A percentile compares a stretch with the other conserved stretches of the same genome.
phyloP scores from a whole-genome alignment of 2,113 vertebrate genomes.

The Mola mola region DNA sequence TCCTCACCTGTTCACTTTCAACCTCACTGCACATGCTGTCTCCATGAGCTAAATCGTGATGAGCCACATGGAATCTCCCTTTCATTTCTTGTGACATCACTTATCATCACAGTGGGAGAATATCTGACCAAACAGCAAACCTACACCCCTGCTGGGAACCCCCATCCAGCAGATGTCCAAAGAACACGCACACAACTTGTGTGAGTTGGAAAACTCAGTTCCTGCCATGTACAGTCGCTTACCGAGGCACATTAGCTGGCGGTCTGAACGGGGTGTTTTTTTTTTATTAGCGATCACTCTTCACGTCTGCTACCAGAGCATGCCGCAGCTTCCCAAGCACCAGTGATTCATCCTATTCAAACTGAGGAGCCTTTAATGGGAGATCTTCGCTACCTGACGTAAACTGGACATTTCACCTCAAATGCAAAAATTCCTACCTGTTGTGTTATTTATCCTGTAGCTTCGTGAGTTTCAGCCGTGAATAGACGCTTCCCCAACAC shows the following conservation, averaged over 20 bases:
- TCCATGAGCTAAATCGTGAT: neutral
- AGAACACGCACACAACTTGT: slow-evolving; percentile 39
- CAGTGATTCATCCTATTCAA: too few relatives aligned
- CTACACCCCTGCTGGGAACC: slow-evolving; percentile 9
- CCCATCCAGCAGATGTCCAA: slow-evolving; percentile 12
- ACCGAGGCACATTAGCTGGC: slow-evolving; percentile 22
- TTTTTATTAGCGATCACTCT: too few relatives aligned
- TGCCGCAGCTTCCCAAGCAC: too few relatives aligned
- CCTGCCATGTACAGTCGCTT: slow-evolving; percentile 40
- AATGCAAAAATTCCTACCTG: too few relatives aligned
- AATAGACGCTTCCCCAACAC: too few relatives aligned
- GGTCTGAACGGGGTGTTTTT: slow-evolving; percentile 60
- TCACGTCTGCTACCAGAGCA: neutral
- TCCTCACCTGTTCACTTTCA: neutral
- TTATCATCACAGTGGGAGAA: slow-evolving; percentile 25
- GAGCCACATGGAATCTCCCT: slow-evolving; percentile 9
- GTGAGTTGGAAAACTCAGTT: slow-evolving; percentile 43
- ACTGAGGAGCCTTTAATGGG: too few relatives aligned
- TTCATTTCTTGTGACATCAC: slow-evolving; percentile 23
- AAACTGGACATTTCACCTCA: too few relatives aligned
- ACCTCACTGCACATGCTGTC: neutral
- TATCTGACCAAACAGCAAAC: slow-evolving; percentile 26
- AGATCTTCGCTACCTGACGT: too few relatives aligned
- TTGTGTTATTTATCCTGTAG: too few relatives aligned
- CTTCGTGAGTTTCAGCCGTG: too few relatives aligned